Percentiles rank a stretch among this genome's conserved stretches.
These are phyloP conservation scores for Psittacara wagleri DNA, from an alignment of 2,113 vertebrate species.

Conservation along the genomic window DNA sequence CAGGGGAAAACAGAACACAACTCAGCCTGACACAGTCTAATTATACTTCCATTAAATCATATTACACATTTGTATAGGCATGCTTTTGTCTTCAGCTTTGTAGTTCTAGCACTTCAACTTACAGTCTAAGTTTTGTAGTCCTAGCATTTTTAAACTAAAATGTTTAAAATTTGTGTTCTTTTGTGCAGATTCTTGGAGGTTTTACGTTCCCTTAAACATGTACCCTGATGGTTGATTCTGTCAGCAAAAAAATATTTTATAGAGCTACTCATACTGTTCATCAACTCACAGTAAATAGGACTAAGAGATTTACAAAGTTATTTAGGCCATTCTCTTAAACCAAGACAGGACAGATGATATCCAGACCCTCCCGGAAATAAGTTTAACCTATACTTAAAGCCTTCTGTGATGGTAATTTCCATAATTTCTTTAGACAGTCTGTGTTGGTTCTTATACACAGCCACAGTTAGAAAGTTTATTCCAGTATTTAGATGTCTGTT, in stretches of 20 bases:
- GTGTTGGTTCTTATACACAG: not conserved
- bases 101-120: not conserved
- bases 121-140: not conserved
- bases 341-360: not conserved
- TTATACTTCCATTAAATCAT: not conserved
- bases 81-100: not conserved
- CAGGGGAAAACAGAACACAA: not conserved
- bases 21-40: not conserved
- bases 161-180: not conserved
- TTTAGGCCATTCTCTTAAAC: not conserved
- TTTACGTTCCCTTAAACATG: not conserved
- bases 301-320: not conserved
- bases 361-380: not conserved
- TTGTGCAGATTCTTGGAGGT: not conserved
- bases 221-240: not conserved
- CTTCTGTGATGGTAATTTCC: not conserved
- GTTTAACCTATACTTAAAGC: not conserved
- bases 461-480: not conserved
- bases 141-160: not conserved
- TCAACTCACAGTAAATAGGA: not conserved
- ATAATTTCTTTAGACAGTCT: not conserved
- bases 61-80: not conserved
- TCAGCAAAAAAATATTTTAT: not conserved
- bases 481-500: not conserved
- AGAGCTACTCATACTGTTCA: not conserved